Percentiles rank a stretch among this genome's conserved stretches.
Evolutionary conservation across 2,888 invertebrate species (phyloP).

Genomic region (Cataglyphis livida): DNA sequence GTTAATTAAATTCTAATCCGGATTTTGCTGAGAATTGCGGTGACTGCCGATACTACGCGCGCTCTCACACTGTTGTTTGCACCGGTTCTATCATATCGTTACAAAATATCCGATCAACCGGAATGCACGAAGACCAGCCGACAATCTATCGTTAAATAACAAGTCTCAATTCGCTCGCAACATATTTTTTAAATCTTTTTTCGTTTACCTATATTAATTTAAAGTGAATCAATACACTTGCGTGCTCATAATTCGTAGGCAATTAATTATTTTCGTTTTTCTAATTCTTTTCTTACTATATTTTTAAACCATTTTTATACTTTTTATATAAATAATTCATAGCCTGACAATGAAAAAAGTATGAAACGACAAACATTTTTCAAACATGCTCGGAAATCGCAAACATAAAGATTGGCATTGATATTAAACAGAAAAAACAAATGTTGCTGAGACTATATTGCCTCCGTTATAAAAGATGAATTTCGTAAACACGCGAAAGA

Average conservation of each 20-base stretch:
- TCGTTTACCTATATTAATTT: background rate
- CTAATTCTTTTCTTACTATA: background rate
- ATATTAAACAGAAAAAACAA: background rate
- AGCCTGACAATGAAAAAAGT: background rate
- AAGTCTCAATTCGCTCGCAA: background rate
- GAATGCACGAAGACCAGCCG: background rate
- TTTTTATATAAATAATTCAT: background rate
- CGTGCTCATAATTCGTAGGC: background rate
- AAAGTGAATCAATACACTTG: background rate
- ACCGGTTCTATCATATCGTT: background rate
- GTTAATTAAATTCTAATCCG: slow-evolving; percentile 9
- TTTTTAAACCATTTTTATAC: background rate
- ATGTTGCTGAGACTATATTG: slow-evolving; percentile 3
- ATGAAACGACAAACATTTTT: background rate
- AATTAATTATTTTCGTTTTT: background rate
- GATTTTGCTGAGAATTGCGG: background rate
- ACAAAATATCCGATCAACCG: background rate
- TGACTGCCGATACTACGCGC: background rate
- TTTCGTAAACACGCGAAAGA: slow-evolving; percentile 33
- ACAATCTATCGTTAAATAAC: background rate
- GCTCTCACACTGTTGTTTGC: background rate
- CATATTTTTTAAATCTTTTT: background rate
- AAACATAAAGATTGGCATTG: background rate
- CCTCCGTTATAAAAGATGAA: background rate
- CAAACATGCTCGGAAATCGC: background rate